Conservation (phyloP, 2,797 vertebrate species). For the Gymnothorax reevesii region DNA sequence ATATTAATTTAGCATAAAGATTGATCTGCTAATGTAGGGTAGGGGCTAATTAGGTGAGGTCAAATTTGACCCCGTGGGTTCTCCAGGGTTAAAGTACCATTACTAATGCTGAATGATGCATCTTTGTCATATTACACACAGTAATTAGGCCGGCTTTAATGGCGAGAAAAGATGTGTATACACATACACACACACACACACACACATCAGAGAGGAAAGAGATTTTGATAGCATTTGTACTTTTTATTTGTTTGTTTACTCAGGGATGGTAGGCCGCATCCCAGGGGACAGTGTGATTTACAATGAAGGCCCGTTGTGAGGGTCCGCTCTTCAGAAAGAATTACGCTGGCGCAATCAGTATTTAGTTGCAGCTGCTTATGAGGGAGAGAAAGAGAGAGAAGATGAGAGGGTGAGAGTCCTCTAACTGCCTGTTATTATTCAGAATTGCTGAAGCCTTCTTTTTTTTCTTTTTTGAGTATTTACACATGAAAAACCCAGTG, state of each 20-base stretch:
- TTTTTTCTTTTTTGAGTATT: conserved; percentile 14
- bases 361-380: conserved; percentile 1
- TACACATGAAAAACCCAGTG: conserved; percentile 27
- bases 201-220: conserved; percentile 3
- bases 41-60: too few species aligned
- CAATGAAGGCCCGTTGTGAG: conserved; percentile 5
- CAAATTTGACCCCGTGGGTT: too few species aligned
- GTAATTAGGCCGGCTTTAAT: not conserved
- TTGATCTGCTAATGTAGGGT: too few species aligned
- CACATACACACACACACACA: not conserved
- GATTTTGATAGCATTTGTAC: not conserved
- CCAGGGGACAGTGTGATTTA: conserved; percentile 7
- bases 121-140: not conserved
- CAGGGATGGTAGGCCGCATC: not conserved
- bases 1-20: too few species aligned
- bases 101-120: not conserved
- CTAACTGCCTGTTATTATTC: conserved; percentile 22
- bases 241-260: conserved; percentile 1
- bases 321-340: conserved; percentile 19
- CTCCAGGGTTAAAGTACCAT: too few species aligned
- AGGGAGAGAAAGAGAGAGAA: conserved; percentile 2
- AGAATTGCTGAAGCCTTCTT: conserved; percentile 18
- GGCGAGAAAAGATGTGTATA: not conserved
- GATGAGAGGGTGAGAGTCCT: not conserved
- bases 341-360: conserved; percentile 6